A percentile compares a stretch with the other conserved stretches of the same genome.
Evolutionary conservation across 2,113 vertebrate genomes (phyloP).

Genomic region (Ophthalmolycus amberensis): DNA sequence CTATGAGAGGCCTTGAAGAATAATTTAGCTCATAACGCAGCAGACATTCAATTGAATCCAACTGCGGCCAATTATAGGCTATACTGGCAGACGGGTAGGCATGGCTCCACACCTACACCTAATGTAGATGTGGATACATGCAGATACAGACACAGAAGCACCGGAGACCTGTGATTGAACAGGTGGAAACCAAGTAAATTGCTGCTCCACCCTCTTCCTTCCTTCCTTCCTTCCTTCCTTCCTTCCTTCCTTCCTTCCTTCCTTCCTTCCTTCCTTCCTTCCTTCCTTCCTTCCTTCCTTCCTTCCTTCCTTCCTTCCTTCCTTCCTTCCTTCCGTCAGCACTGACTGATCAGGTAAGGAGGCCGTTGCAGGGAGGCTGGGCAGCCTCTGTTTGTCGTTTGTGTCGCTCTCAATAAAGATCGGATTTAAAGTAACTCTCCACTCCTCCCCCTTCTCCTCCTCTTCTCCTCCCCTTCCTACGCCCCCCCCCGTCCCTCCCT

Average conservation of each 20-base stretch:
- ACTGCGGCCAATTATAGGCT: slow-evolving; percentile 74
- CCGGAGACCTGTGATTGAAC: slow-evolving; percentile 7
- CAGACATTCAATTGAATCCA: slow-evolving; percentile 72
- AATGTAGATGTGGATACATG: not conserved
- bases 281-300: too few relatives aligned
- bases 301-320: too few relatives aligned
- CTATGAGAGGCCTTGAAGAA: slow-evolving; percentile 65
- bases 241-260: too few relatives aligned
- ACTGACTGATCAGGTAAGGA: slow-evolving; percentile 70
- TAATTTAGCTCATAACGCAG: slow-evolving; percentile 63
- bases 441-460: slow-evolving; percentile 56
- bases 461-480: slow-evolving; percentile 10
- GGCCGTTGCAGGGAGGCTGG: slow-evolving; percentile 52
- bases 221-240: too few relatives aligned
- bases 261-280: too few relatives aligned
- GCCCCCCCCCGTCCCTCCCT: not conserved
- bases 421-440: slow-evolving; percentile 86
- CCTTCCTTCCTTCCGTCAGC: slow-evolving; percentile 14
- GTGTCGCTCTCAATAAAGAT: slow-evolving; percentile 85
- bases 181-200: not conserved
- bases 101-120: not conserved
- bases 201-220: not conserved
- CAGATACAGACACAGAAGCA: slow-evolving; percentile 19
- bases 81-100: slow-evolving; percentile 55
- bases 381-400: slow-evolving; percentile 68